Conservation (phyloP, 1,140 invertebrate species). For the Zophobas morio region DNA sequence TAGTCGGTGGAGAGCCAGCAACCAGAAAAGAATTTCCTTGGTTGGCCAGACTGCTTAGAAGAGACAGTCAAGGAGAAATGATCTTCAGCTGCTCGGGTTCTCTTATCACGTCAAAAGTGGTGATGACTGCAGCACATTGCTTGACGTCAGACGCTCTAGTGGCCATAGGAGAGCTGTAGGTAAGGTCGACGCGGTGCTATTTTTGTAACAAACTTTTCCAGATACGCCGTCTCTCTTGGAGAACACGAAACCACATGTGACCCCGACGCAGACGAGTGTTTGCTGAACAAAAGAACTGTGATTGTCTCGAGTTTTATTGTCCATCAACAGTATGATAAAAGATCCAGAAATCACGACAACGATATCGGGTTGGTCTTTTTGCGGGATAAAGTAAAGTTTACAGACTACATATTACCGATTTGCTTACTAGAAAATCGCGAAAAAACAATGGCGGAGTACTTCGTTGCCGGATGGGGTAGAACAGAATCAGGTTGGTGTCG, state of each 20-base stretch:
- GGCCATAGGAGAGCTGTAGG: slow-evolving; percentile 57
- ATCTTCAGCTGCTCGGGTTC: slow-evolving; percentile 69
- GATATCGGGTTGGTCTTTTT: slow-evolving; percentile 77
- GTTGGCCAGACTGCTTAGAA: slow-evolving; percentile 62
- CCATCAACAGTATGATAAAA: slow-evolving; percentile 72
- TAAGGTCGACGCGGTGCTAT: not conserved
- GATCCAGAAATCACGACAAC: slow-evolving; percentile 67
- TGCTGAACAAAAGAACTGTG: slow-evolving; percentile 67
- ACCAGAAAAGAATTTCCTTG: slow-evolving; percentile 72
- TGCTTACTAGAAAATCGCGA: slow-evolving; percentile 70
- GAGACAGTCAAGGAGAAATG: slow-evolving; percentile 49
- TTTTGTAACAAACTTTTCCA: slow-evolving; percentile 30
- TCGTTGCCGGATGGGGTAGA: slow-evolving; percentile 64
- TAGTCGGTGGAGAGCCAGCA: slow-evolving; percentile 53
- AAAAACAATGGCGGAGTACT: slow-evolving; percentile 48
- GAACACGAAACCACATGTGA: slow-evolving; percentile 71
- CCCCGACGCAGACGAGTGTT: slow-evolving; percentile 57
- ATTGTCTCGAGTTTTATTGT: slow-evolving; percentile 68
- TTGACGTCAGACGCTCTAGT: slow-evolving; percentile 55
- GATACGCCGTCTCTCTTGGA: slow-evolving; percentile 68
- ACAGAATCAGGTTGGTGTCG: slow-evolving; percentile 59
- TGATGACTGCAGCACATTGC: slow-evolving; percentile 74
- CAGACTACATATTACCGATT: slow-evolving; percentile 73
- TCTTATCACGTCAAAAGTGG: slow-evolving; percentile 69
- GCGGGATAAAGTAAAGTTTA: slow-evolving; percentile 60